These are phyloP conservation scores for Euleptes europaea DNA, from an alignment of 2,113 vertebrate genomes.

Conservation along the genomic window DNA sequence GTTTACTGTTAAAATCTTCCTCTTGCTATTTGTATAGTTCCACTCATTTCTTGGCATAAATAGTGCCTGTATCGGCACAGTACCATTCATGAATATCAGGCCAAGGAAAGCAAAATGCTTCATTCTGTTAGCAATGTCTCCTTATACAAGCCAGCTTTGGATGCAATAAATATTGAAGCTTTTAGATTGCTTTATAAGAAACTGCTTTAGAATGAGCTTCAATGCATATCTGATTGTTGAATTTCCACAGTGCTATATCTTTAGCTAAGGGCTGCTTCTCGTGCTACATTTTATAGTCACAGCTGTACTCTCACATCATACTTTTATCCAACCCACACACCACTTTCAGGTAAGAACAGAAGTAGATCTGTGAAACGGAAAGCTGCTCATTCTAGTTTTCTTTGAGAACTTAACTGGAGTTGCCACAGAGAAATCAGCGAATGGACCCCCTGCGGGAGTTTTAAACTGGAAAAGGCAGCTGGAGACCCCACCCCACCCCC, in stretches of 20 bases:
- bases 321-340: not conserved
- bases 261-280: not conserved
- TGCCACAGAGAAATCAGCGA: too few species aligned
- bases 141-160: constrained; percentile 8
- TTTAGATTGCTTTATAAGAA: not conserved
- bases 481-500: too few species aligned
- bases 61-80: constrained; percentile 8
- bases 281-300: not conserved
- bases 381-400: not conserved
- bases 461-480: too few species aligned
- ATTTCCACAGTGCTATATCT: not conserved
- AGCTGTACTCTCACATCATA: not conserved
- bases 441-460: too few species aligned
- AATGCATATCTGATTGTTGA: constrained; percentile 9
- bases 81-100: not conserved
- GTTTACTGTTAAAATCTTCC: constrained; percentile 2
- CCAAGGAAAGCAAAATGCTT: constrained; percentile 10
- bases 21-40: constrained; percentile 23
- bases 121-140: not conserved
- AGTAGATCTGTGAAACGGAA: not conserved
- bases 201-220: constrained; percentile 14
- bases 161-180: constrained; percentile 1
- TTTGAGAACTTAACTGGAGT: not conserved
- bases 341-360: not conserved
- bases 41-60: constrained; percentile 20